Conservation (phyloP, 2,113 vertebrate genomes). For the Lophura nycthemera region DNA sequence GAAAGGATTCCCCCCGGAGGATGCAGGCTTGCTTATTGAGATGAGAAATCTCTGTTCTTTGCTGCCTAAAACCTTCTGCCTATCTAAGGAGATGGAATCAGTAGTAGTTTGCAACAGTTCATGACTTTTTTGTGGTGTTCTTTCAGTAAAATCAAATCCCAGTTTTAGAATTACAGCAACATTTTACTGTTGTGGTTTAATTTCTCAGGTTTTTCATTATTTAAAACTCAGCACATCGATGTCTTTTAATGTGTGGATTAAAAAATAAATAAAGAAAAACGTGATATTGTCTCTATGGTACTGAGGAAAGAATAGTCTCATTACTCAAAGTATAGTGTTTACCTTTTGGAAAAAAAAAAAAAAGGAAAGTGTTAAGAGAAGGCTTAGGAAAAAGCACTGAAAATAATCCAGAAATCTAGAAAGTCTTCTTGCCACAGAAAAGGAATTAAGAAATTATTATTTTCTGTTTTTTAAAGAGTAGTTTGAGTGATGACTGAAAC, state of each 20-base stretch:
- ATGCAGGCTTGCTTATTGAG: background rate
- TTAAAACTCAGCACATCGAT: background rate
- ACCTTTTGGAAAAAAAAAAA: background rate
- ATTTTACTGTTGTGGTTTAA: background rate
- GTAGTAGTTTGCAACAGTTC: background rate
- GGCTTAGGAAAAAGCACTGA: background rate
- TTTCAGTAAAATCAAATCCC: background rate
- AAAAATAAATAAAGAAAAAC: background rate
- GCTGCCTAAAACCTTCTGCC: background rate
- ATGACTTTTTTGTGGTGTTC: background rate
- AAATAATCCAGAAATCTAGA: background rate
- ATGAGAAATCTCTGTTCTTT: slow-evolving; percentile 21
- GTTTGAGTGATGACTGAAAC: background rate
- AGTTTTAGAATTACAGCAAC: background rate
- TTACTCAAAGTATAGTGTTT: background rate
- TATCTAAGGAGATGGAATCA: background rate
- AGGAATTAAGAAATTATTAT: background rate
- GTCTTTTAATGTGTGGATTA: background rate
- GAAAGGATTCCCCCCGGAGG: slow-evolving; percentile 10
- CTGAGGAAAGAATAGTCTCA: background rate
- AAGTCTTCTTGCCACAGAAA: background rate
- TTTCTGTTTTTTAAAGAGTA: background rate
- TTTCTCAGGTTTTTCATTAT: background rate
- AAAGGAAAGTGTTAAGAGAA: background rate
- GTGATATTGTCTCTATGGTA: background rate